Evolutionary conservation across 2,113 vertebrate genomes (phyloP).

Genomic region (Tychaedon coryphoeus): DNA sequence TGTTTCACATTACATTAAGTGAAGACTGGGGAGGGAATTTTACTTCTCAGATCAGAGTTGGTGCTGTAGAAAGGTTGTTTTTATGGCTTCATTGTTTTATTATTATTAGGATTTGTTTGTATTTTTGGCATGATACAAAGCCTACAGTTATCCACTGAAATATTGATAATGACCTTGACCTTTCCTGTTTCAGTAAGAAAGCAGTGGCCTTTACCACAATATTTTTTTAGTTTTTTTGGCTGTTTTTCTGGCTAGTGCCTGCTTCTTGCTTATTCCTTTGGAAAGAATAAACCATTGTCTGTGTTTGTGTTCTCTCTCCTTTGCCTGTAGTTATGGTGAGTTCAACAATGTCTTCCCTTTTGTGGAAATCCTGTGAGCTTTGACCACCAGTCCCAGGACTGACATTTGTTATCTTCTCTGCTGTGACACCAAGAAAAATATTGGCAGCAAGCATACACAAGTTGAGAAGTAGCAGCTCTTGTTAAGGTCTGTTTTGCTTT

Average conservation of each 20-base stretch:
- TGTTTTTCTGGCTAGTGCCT: neutral
- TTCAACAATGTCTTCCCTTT: neutral
- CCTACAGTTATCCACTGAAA: neutral
- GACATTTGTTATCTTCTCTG: neutral
- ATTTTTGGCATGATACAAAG: neutral
- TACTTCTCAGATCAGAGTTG: neutral
- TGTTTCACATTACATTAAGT: neutral
- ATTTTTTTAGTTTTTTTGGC: accelerated
- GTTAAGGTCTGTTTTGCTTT: neutral
- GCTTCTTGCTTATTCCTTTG: neutral
- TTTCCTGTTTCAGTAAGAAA: neutral
- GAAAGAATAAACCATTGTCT: neutral
- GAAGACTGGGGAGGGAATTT: accelerated
- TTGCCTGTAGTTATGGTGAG: accelerated
- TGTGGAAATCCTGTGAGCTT: neutral
- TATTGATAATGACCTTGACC: neutral
- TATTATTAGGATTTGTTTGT: neutral
- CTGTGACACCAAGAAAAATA: neutral
- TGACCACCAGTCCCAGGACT: neutral
- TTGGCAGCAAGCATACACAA: neutral
- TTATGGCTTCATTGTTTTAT: neutral
- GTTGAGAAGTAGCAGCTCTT: neutral
- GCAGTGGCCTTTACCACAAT: neutral
- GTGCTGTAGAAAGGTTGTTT: neutral
- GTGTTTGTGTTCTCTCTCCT: neutral